Evolutionary conservation across 2,888 invertebrate species (phyloP).

Genomic region (Encarsia formosa): DNA sequence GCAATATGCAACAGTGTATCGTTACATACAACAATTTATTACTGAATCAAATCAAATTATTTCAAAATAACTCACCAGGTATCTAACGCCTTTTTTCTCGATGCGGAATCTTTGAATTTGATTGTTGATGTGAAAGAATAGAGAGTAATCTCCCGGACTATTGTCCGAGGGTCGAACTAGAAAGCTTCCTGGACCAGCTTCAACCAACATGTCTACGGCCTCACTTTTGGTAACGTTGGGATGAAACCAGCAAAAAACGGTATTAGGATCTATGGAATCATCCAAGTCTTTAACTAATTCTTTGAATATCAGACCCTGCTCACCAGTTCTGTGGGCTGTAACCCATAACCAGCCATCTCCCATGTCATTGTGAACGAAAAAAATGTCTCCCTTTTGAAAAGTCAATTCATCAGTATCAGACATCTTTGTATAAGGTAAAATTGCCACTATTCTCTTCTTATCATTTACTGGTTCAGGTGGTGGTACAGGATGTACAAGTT

Average conservation of each 20-base stretch:
- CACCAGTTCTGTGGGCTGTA: slow-evolving; percentile 87
- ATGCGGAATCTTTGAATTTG: slow-evolving; percentile 95
- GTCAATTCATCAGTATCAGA: slow-evolving; percentile 93
- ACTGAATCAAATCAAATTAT: no score
- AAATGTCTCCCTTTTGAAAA: slow-evolving; percentile 93
- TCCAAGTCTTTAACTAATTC: slow-evolving; percentile 92
- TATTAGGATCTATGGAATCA: slow-evolving; percentile 91
- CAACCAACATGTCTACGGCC: slow-evolving; percentile 91
- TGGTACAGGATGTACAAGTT: slow-evolving; percentile 84
- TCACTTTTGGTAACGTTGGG: slow-evolving; percentile 94
- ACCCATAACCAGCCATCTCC: slow-evolving; percentile 99
- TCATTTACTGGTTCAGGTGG: slow-evolving; percentile 97
- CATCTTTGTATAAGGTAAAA: slow-evolving; percentile 95
- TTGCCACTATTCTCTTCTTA: slow-evolving; percentile 92
- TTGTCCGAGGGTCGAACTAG: slow-evolving; percentile 91
- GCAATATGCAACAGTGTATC: no score
- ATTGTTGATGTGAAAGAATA: slow-evolving; percentile 96
- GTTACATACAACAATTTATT: no score
- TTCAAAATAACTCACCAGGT: no score
- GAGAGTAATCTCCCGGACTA: slow-evolving; percentile 93
- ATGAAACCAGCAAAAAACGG: slow-evolving; percentile 96
- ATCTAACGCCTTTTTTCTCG: slow-evolving; percentile 91
- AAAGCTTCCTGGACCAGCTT: slow-evolving; percentile 56
- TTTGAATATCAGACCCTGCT: slow-evolving; percentile 93
- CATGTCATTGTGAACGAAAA: slow-evolving; percentile 95